Percentiles rank a stretch among this genome's conserved stretches.
Evolutionary conservation across 2,888 invertebrate species (phyloP).

Genomic region (Amorpha juglandis): DNA sequence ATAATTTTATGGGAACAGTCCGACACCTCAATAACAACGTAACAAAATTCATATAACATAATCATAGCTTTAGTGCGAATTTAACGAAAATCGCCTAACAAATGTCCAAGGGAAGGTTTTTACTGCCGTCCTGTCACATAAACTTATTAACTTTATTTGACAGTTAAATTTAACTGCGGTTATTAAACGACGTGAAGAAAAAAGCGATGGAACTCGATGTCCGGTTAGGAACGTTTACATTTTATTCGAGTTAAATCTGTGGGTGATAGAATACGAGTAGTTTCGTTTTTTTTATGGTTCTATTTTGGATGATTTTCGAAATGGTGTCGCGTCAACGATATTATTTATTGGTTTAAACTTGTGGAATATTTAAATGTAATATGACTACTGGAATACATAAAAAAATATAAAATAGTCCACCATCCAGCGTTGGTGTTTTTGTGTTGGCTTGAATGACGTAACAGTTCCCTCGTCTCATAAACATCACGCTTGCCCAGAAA

Average conservation of each 20-base stretch:
- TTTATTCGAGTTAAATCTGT: conserved; percentile 4
- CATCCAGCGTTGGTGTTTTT: too few relatives aligned
- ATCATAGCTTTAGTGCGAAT: conserved; percentile 58
- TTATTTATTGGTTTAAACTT: neutral
- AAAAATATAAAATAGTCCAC: too few relatives aligned
- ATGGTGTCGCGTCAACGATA: neutral
- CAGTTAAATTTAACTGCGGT: conserved; percentile 47
- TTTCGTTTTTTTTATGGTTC: conserved; percentile 7
- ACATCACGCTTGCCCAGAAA: too few relatives aligned
- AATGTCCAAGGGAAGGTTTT: conserved; percentile 61
- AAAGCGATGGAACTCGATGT: conserved; percentile 21
- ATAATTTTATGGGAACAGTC: conserved; percentile 26
- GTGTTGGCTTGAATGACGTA: too few relatives aligned
- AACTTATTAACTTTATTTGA: conserved; percentile 75
- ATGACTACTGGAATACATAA: too few relatives aligned
- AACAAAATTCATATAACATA: conserved; percentile 52
- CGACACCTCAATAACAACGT: conserved; percentile 37
- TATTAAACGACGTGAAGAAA: conserved; percentile 27
- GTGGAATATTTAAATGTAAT: neutral
- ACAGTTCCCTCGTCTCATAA: too few relatives aligned
- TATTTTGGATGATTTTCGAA: neutral
- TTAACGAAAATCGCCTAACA: conserved; percentile 58
- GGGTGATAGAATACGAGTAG: conserved; percentile 8
- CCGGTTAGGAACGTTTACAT: conserved; percentile 13
- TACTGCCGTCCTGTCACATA: conserved; percentile 64